A percentile compares a stretch with the other conserved stretches of the same genome.
Conservation (phyloP, 2,888 invertebrate species). For the Cylloceria caligata region DNA sequence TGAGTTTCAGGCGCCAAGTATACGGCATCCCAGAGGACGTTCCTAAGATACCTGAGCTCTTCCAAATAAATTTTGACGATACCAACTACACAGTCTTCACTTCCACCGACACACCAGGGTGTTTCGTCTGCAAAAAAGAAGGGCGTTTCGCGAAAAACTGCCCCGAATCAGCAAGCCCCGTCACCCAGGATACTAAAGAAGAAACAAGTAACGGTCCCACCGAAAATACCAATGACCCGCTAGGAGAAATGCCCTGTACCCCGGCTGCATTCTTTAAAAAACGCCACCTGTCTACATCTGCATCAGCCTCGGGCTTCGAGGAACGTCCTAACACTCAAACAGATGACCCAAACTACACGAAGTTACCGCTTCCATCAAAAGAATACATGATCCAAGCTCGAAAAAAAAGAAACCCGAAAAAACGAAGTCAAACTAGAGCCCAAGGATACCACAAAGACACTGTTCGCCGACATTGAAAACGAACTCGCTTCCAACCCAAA, state of each 20-base stretch:
- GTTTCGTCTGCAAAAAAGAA: conserved; percentile 43
- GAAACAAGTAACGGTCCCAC: no score
- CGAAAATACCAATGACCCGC: no score
- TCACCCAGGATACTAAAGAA: no score
- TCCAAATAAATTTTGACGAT: conserved; percentile 47
- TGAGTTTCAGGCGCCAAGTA: conserved; percentile 67
- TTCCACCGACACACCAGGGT: conserved; percentile 38
- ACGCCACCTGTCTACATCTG: no score
- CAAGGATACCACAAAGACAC: not conserved
- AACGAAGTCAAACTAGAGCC: not conserved
- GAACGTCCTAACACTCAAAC: not conserved
- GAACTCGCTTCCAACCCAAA: conserved; percentile 9
- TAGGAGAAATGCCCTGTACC: no score
- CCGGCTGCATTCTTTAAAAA: no score
- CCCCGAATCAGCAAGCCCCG: no score
- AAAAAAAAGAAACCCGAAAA: conserved; percentile 5
- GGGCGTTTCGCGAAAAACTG: conserved; percentile 42
- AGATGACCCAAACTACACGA: not conserved
- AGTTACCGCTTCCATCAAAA: not conserved
- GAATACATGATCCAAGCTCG: not conserved
- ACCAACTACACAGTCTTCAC: conserved; percentile 57
- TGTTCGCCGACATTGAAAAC: not conserved
- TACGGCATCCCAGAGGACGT: conserved; percentile 65
- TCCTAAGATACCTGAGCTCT: conserved; percentile 51
- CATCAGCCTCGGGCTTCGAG: not conserved